A percentile compares a stretch with the other conserved stretches of the same genome.
These are phyloP conservation scores for Lumbricus terrestris DNA, from an alignment of 2,888 invertebrate genomes.

Conservation along the genomic window DNA sequence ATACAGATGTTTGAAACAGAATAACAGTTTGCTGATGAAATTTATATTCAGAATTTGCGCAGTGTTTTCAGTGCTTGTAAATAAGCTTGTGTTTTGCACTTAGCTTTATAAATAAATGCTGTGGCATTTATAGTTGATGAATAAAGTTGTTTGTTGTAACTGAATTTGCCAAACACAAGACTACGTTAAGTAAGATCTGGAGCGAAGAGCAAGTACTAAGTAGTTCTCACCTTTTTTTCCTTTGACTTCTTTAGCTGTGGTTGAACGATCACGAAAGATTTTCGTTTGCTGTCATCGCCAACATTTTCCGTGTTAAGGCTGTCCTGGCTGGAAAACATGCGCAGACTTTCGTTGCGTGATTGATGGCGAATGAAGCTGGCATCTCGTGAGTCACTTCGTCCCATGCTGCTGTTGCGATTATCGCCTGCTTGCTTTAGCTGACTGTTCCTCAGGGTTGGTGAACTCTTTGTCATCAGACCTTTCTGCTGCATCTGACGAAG, in stretches of 20 bases:
- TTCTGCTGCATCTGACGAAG: constrained; percentile 4
- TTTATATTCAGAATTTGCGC: not conserved
- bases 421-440: not conserved
- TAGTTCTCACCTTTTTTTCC: constrained; percentile 6
- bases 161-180: not conserved
- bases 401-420: not conserved
- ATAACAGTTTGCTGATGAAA: not conserved
- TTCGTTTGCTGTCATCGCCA: not conserved
- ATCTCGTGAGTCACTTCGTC: not conserved
- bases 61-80: not conserved
- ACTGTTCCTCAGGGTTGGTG: not conserved
- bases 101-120: no score
- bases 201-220: not conserved
- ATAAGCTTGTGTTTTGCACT: no score
- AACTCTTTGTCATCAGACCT: not conserved
- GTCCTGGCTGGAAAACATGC: not conserved
- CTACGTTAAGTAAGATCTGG: no score
- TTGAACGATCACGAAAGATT: not conserved
- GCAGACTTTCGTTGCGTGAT: not conserved
- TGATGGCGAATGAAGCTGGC: not conserved
- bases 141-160: no score
- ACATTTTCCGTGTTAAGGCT: constrained; percentile 7
- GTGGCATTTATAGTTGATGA: no score
- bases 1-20: not conserved
- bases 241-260: not conserved